A percentile compares a stretch with the other conserved stretches of the same genome.
Evolutionary conservation across 2,113 vertebrate species (phyloP).

Genomic region (Larimichthys crocea): DNA sequence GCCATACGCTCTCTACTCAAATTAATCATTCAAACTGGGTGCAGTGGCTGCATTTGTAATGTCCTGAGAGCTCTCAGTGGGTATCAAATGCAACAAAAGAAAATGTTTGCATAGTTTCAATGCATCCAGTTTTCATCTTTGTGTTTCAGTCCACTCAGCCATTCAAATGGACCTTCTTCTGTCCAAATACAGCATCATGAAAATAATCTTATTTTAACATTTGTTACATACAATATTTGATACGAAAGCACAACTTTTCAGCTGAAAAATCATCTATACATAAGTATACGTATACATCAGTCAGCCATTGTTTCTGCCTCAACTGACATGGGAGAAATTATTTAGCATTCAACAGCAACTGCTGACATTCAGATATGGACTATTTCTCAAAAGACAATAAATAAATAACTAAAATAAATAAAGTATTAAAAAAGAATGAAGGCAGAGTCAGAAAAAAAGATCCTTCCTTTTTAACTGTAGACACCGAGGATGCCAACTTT

Average conservation of each 20-base stretch:
- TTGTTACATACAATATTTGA: too few species aligned
- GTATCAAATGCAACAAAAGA: not conserved
- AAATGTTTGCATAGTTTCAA: not conserved
- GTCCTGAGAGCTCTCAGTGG: not conserved
- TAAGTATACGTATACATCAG: too few species aligned
- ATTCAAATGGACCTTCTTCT: not conserved
- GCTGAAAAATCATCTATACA: not conserved
- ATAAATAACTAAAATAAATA: not conserved
- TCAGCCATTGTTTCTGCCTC: too few species aligned
- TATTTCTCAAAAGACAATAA: not conserved
- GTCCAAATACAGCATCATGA: not conserved
- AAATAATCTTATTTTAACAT: not conserved
- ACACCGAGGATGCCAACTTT: constrained; percentile 3
- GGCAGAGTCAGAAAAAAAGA: not conserved
- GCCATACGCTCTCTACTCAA: not conserved
- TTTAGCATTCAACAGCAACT: not conserved
- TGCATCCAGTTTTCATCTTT: not conserved
- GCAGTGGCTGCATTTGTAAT: constrained; percentile 14
- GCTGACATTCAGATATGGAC: not conserved
- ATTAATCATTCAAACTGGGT: constrained; percentile 2
- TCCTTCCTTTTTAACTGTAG: constrained; percentile 36
- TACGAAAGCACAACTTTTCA: too few species aligned
- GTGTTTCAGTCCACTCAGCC: not conserved
- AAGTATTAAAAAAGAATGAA: not conserved
- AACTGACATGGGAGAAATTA: too few species aligned